These are phyloP conservation scores for Lissonota sp. DNA, from an alignment of 2,888 invertebrate species.

Conservation along the genomic window DNA sequence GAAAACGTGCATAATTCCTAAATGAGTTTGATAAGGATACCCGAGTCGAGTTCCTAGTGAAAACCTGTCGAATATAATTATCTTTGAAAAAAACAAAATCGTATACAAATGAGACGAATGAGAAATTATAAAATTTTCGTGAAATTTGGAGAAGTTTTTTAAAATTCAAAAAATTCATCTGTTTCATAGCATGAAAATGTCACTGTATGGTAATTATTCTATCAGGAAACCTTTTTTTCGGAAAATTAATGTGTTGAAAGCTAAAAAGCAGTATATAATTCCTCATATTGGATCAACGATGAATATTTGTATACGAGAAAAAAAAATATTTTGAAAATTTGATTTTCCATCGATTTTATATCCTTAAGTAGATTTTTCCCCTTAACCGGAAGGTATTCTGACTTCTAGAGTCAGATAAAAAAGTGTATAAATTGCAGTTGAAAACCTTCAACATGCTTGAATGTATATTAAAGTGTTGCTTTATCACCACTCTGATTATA, in stretches of 20 bases:
- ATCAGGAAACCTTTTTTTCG: too few relatives aligned
- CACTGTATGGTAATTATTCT: too few relatives aligned
- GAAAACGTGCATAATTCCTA: conserved; percentile 27
- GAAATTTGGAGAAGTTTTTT: neutral
- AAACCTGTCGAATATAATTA: conserved; percentile 15
- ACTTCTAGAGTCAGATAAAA: conserved; percentile 28
- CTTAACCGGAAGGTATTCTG: neutral
- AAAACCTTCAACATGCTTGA: too few relatives aligned
- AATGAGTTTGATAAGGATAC: conserved; percentile 5
- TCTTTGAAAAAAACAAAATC: conserved; percentile 5
- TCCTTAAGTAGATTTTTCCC: conserved; percentile 17
- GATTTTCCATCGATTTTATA: neutral
- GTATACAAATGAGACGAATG: conserved; percentile 26
- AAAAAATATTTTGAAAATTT: too few relatives aligned
- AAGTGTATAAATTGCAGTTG: conserved; percentile 23
- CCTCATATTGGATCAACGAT: neutral
- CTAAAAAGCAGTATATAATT: neutral
- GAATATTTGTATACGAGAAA: conserved; percentile 15
- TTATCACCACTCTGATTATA: too few relatives aligned
- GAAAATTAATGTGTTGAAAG: too few relatives aligned
- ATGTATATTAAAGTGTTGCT: too few relatives aligned
- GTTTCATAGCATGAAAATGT: too few relatives aligned
- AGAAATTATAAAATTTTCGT: conserved; percentile 10
- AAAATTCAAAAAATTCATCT: neutral
- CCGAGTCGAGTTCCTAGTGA: conserved; percentile 32